Percentiles rank a stretch among this genome's conserved stretches.
Evolutionary conservation across 2,888 invertebrate genomes (phyloP).

Genomic region (Conops quadrifasciatus): DNA sequence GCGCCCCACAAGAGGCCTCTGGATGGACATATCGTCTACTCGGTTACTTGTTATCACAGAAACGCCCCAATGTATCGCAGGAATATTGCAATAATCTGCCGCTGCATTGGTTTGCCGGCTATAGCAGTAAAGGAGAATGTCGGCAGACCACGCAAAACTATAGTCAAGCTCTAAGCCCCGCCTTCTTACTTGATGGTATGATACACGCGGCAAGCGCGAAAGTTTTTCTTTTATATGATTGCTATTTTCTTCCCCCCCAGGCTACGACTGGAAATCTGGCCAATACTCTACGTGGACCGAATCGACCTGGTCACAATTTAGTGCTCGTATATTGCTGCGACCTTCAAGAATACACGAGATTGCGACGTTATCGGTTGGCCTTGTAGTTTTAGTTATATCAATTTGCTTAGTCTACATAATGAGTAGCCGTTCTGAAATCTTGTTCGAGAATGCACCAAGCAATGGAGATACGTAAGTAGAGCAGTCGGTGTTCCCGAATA

Average conservation of each 20-base stretch:
- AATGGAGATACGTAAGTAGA: slow-evolving; percentile 63
- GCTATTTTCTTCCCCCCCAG: slow-evolving; percentile 61
- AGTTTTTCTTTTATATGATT: background rate
- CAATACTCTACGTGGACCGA: slow-evolving; percentile 89
- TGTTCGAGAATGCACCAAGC: slow-evolving; percentile 60
- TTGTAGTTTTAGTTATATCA: slow-evolving; percentile 61
- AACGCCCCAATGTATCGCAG: slow-evolving; percentile 52
- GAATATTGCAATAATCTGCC: slow-evolving; percentile 66
- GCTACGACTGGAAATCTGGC: slow-evolving; percentile 79
- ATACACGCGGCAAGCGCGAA: background rate
- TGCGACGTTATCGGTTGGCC: slow-evolving; percentile 59
- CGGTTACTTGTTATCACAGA: slow-evolving; percentile 58
- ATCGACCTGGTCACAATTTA: slow-evolving; percentile 81
- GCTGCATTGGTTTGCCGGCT: slow-evolving; percentile 73
- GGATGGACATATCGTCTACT: slow-evolving; percentile 63
- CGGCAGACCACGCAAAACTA: slow-evolving; percentile 78
- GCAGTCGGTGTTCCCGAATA: background rate
- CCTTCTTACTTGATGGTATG: slow-evolving; percentile 74
- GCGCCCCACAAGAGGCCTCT: slow-evolving; percentile 59
- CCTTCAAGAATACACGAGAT: slow-evolving; percentile 67
- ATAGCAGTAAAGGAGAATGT: slow-evolving; percentile 75
- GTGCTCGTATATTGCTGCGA: slow-evolving; percentile 80
- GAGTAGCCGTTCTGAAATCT: slow-evolving; percentile 61
- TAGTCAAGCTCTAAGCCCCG: slow-evolving; percentile 82
- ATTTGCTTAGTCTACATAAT: slow-evolving; percentile 63